phyloP scores from a whole-genome alignment of 2,797 vertebrate genomes.

The Podarcis lilfordi region DNA sequence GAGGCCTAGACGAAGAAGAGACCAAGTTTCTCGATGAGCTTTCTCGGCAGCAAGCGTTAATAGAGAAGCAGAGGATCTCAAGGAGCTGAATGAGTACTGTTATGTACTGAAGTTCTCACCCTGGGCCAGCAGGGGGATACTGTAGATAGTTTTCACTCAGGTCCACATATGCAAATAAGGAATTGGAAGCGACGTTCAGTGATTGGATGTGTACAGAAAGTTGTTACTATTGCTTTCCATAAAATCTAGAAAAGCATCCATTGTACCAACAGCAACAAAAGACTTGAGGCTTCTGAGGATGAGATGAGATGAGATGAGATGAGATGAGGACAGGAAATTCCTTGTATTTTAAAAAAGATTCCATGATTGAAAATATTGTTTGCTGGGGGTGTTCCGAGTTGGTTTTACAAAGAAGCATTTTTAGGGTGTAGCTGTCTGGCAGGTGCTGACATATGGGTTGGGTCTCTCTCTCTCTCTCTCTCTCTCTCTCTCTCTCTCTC shows the following conservation, averaged over 20 bases:
- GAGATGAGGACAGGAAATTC: constrained; percentile 21
- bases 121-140: too few relatives aligned
- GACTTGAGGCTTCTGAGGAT: constrained; percentile 3
- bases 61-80: constrained; percentile 96
- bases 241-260: not conserved
- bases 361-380: not conserved
- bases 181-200: too few relatives aligned
- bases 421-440: constrained; percentile 51
- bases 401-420: constrained; percentile 33
- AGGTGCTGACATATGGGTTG: constrained; percentile 43
- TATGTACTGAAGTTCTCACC: too few relatives aligned
- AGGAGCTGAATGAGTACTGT: constrained; percentile 89
- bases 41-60: constrained; percentile 92
- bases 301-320: too few relatives aligned
- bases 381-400: constrained; percentile 38
- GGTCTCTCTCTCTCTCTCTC: not conserved
- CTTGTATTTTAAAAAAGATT: constrained; percentile 38
- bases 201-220: too few relatives aligned
- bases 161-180: too few relatives aligned
- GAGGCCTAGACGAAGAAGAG: constrained; percentile 96
- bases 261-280: not conserved
- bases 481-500: constrained; percentile 6
- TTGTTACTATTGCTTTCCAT: not conserved
- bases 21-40: constrained; percentile 95
- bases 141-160: too few relatives aligned